phyloP scores from a whole-genome alignment of 2,888 invertebrate genomes.

The Troides helena region DNA sequence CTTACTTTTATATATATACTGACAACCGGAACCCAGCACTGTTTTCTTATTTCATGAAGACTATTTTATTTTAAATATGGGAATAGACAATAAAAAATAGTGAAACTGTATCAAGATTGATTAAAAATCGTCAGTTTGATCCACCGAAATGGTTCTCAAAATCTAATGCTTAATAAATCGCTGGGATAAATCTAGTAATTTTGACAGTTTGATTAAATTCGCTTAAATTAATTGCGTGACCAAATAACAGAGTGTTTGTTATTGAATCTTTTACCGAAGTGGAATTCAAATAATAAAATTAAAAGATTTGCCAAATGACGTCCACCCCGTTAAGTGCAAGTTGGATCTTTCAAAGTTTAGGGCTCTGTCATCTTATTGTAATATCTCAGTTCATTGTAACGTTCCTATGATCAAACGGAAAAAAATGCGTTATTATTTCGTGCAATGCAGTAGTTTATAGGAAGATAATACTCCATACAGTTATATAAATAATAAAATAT shows the following conservation, averaged over 20 bases:
- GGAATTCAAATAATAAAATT: constrained; percentile 11
- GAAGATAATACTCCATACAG: neutral
- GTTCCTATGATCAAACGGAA: neutral
- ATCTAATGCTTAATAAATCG: neutral
- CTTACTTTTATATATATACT: too few species aligned
- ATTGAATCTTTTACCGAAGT: constrained; percentile 3
- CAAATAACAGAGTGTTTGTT: constrained; percentile 3
- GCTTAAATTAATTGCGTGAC: neutral
- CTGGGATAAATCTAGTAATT: neutral
- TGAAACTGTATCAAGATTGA: too few species aligned
- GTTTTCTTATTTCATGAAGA: too few species aligned
- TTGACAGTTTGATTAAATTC: constrained; percentile 9
- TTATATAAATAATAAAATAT: neutral
- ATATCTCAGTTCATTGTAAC: neutral
- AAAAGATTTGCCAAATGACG: constrained; percentile 2
- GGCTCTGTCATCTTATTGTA: neutral
- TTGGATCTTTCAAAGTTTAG: too few species aligned
- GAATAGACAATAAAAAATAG: too few species aligned
- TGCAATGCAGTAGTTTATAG: neutral
- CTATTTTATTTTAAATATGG: too few species aligned
- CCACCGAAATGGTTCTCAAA: neutral
- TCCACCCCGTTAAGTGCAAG: too few species aligned
- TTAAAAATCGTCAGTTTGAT: too few species aligned
- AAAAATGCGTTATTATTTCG: too few species aligned
- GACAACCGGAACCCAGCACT: too few species aligned